Evolutionary conservation across 2,113 vertebrate genomes (phyloP).

Genomic region (Galbula dea): DNA sequence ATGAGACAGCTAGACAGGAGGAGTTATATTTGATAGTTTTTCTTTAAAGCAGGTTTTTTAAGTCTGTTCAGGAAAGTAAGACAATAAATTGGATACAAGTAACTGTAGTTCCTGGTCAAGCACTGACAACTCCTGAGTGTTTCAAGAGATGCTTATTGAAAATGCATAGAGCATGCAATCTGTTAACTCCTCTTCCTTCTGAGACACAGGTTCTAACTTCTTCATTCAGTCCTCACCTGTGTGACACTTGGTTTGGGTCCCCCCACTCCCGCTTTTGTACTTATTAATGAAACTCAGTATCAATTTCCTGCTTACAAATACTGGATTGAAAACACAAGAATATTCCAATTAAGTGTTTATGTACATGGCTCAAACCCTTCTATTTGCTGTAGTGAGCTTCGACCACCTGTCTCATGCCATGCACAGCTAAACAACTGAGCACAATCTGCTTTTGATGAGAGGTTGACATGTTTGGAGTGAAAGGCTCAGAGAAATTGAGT

Average conservation of each 20-base stretch:
- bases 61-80: neutral
- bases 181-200: neutral
- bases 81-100: neutral
- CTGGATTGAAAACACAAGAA: neutral
- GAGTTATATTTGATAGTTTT: neutral
- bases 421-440: neutral
- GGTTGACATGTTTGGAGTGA: neutral
- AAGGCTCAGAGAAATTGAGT: neutral
- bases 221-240: neutral
- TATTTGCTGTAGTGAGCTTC: neutral
- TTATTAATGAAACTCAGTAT: neutral
- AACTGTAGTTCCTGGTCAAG: neutral
- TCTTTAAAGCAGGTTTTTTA: neutral
- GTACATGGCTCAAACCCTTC: neutral
- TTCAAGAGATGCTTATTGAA: neutral
- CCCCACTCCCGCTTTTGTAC: neutral
- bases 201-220: neutral
- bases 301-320: neutral
- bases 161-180: neutral
- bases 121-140: neutral
- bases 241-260: neutral
- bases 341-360: neutral
- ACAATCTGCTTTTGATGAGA: neutral
- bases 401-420: neutral
- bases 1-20: neutral